Evolutionary conservation across 2,113 vertebrate genomes (phyloP).

Genomic region (Phaethornis superciliosus): DNA sequence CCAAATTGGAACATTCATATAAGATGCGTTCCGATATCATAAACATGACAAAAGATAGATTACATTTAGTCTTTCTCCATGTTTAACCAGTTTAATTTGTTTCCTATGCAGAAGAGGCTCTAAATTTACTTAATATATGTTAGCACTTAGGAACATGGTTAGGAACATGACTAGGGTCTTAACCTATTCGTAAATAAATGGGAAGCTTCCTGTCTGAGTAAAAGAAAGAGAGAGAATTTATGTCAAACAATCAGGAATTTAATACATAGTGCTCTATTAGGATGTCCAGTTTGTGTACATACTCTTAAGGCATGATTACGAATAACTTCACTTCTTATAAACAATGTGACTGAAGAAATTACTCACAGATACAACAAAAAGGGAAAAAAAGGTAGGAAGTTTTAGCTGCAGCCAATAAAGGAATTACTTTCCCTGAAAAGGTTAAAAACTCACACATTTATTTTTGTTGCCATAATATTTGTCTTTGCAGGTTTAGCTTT

Average conservation of each 20-base stretch:
- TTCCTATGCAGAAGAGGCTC: conserved; percentile 88
- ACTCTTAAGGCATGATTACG: conserved; percentile 91
- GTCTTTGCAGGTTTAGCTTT: conserved; percentile 81
- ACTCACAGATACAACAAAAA: conserved; percentile 89
- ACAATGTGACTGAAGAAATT: conserved; percentile 90
- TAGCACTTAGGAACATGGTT: conserved; percentile 89
- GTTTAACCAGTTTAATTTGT: conserved; percentile 91
- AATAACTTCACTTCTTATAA: conserved; percentile 92
- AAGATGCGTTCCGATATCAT: conserved; percentile 84
- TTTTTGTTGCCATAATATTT: conserved; percentile 87
- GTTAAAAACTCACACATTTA: conserved; percentile 83
- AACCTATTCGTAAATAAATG: conserved; percentile 90
- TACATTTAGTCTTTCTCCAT: conserved; percentile 86
- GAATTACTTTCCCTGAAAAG: conserved; percentile 86
- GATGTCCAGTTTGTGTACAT: conserved; percentile 94
- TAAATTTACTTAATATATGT: conserved; percentile 97
- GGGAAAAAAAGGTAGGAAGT: conserved; percentile 86
- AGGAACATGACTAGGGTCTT: conserved; percentile 88
- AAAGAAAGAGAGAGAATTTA: conserved; percentile 90
- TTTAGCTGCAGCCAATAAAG: conserved; percentile 80
- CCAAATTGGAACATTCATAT: conserved; percentile 85
- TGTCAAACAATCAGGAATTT: conserved; percentile 99
- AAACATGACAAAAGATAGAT: conserved; percentile 90
- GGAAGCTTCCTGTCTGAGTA: conserved; percentile 90
- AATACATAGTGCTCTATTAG: conserved; percentile 91